Evolutionary conservation across 1,140 invertebrate species (phyloP).

Genomic region (Littorina saxatilis): DNA sequence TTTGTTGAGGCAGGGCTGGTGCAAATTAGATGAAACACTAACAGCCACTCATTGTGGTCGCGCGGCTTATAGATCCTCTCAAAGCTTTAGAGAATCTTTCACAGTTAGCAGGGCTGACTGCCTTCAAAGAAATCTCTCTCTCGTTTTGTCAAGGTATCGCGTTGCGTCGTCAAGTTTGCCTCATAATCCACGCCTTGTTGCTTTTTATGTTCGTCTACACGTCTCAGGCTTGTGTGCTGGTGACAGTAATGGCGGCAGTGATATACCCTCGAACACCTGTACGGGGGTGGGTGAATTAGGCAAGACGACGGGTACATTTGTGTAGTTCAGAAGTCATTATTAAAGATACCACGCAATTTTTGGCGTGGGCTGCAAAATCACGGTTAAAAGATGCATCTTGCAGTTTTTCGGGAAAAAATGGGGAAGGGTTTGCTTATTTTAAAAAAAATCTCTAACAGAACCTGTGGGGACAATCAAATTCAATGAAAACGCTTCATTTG

Average conservation of each 20-base stretch:
- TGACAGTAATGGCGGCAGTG: conserved; percentile 9
- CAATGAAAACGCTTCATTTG: too few species aligned
- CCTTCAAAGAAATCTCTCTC: conserved; percentile 5
- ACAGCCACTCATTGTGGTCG: conserved; percentile 1
- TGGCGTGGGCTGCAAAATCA: not conserved
- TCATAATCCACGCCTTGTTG: conserved; percentile 18
- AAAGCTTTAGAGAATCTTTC: not conserved
- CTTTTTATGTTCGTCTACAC: not conserved
- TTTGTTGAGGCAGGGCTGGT: not conserved
- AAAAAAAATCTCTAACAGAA: too few species aligned
- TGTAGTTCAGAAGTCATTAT: not conserved
- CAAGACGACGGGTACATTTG: not conserved
- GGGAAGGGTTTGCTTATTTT: too few species aligned
- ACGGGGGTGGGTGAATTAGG: not conserved
- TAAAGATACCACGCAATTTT: not conserved
- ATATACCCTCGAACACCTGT: not conserved
- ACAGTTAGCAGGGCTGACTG: not conserved
- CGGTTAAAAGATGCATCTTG: not conserved
- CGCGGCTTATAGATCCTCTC: not conserved
- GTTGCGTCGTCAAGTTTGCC: conserved; percentile 2
- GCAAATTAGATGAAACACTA: conserved; percentile 22
- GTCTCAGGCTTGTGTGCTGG: not conserved
- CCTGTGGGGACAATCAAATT: too few species aligned
- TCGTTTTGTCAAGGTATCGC: not conserved
- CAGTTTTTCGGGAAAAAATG: too few species aligned